Conservation (phyloP, 2,113 vertebrate species). For the Otus sunia region DNA sequence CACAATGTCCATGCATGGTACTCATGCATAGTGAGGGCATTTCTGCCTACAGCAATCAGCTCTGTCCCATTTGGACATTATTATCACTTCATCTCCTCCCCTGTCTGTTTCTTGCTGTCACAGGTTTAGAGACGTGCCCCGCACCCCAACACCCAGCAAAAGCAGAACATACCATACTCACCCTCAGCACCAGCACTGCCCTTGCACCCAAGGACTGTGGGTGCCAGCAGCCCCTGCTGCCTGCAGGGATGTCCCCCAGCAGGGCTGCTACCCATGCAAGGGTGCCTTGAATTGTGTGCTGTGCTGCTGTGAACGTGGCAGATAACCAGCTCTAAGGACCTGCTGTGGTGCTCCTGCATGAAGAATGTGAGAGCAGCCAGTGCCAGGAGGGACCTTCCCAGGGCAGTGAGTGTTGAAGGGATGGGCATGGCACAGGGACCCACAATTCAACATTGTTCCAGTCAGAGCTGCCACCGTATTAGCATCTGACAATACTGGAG, state of each 20-base stretch:
- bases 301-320: not conserved
- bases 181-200: not conserved
- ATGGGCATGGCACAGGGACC: rapidly evolving
- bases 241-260: not conserved
- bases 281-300: rapidly evolving
- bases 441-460: rapidly evolving
- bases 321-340: not conserved
- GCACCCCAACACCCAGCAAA: not conserved
- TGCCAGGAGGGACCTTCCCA: not conserved
- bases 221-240: not conserved
- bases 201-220: rapidly evolving
- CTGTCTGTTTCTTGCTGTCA: not conserved
- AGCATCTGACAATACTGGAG: not conserved
- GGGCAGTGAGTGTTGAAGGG: not conserved
- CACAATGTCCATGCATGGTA: not conserved
- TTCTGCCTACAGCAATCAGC: not conserved
- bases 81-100: not conserved
- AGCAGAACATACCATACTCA: not conserved
- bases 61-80: not conserved
- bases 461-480: not conserved
- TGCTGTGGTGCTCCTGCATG: rapidly evolving
- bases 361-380: not conserved
- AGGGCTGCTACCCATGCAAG: rapidly evolving
- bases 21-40: rapidly evolving
- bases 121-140: not conserved